phyloP scores from a whole-genome alignment of 2,113 vertebrate genomes.

The Corythaeola cristata region DNA sequence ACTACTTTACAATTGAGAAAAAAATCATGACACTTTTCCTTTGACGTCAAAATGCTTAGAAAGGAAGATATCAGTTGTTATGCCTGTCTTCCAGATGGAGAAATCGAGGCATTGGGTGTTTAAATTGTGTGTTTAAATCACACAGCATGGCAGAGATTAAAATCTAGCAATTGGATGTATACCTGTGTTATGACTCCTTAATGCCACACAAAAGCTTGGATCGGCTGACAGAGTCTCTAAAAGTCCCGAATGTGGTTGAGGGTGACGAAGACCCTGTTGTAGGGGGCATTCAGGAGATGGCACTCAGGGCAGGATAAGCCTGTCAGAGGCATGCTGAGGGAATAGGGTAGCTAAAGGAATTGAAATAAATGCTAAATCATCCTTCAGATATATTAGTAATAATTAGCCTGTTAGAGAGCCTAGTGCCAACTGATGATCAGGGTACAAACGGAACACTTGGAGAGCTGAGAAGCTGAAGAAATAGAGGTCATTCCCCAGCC shows the following conservation, averaged over 20 bases:
- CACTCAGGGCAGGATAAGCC: neutral
- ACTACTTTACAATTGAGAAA: neutral
- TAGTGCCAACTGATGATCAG: neutral
- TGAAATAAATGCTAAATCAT: neutral
- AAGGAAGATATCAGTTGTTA: neutral
- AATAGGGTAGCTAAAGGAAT: neutral
- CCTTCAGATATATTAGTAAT: neutral
- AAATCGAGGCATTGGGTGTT: neutral
- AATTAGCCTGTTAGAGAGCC: neutral
- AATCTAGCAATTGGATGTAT: neutral
- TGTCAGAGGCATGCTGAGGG: neutral
- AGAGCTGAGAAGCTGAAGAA: neutral
- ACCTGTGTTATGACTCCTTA: neutral
- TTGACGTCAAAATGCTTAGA: neutral
- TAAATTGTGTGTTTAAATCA: neutral
- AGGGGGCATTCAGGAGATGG: neutral
- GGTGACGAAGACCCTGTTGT: neutral
- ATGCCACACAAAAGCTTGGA: neutral
- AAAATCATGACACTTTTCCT: neutral
- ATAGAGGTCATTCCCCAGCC: neutral
- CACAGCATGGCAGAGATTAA: neutral
- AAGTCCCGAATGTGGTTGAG: neutral
- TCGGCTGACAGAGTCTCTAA: neutral
- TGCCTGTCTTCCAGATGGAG: neutral
- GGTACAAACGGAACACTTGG: neutral